Evolutionary conservation across 2,888 invertebrate genomes (phyloP), one percentile per base, ranked within the genome.

Genomic region (Lasiommata megera): DNA sequence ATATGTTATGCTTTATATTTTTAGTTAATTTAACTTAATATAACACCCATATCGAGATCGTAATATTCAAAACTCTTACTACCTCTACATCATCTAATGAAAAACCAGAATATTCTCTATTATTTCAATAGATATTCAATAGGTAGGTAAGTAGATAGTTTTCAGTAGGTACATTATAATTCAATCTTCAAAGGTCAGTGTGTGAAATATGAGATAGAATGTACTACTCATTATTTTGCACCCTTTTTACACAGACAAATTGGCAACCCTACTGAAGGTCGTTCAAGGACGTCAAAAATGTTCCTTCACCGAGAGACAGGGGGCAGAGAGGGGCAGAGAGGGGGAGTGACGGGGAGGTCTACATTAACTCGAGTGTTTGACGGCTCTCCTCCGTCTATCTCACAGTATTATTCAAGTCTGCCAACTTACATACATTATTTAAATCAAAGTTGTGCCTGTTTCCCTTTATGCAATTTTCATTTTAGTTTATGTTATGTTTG

Each of bases 291-390:
- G 52, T 17, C 28, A 37, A 38, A 44, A 46, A 37, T 23, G 34
- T 40, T 28, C 46, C 43, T 36, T 43, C 52, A 6, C 16, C n/a
- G 6, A 0, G 17, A 40, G 51, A 29, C 6, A 41, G 40, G n/a
- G 11, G 34, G 34, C 3, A 11, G 34, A 11, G 34, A 11, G 2
- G 52, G 17, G n/a, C n/a, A n/a, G n/a, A n/a, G n/a, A n/a, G n/a
- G n/a, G n/a, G n/a, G n/a, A n/a, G n/a, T n/a, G n/a, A n/a, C n/a
- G n/a, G 52, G 38, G 41, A 11, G n/a, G 28, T 51, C 37, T 37
- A 44, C 28, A 50, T 50, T 51, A 58, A 56, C 17, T 41, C 46
- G 23, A 34, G 40, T 53, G 51, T 54, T 52, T 29, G 58, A 37
- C 51, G 40, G 38, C 47, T 48, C 14, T 38, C 18, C 52, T 41